Evolutionary conservation across 1,140 invertebrate genomes (phyloP).

Genomic region (Coelopa frigida): DNA sequence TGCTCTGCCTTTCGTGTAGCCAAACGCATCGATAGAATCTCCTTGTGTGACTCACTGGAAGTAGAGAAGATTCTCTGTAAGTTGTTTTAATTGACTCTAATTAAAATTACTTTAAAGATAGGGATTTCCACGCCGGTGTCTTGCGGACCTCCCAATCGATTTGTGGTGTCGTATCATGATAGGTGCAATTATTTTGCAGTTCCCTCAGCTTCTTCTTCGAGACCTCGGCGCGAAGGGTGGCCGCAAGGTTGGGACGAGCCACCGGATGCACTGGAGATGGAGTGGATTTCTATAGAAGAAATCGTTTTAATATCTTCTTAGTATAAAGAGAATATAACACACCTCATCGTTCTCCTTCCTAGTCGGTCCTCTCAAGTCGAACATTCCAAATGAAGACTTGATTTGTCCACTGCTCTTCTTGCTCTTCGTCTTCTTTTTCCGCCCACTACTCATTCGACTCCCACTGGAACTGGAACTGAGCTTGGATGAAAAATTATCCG

Average conservation of each 20-base stretch:
- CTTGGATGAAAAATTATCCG: constrained; percentile 1
- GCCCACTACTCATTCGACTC: no score
- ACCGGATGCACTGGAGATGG: constrained; percentile 37
- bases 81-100: constrained; percentile 27
- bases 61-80: not conserved
- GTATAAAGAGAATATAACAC: not conserved
- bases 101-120: constrained; percentile 32
- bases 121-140: constrained; percentile 40
- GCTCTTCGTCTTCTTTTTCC: constrained; percentile 4
- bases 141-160: constrained; percentile 41
- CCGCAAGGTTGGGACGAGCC: constrained; percentile 39
- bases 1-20: constrained; percentile 43
- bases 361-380: constrained; percentile 3
- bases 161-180: constrained; percentile 25
- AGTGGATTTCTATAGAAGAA: constrained; percentile 12
- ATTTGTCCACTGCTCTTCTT: constrained; percentile 6
- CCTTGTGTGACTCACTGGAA: constrained; percentile 36
- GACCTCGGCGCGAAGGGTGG: constrained; percentile 36
- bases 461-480: no score
- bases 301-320: not conserved
- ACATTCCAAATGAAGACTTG: constrained; percentile 9
- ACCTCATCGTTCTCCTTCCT: constrained; percentile 5
- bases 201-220: constrained; percentile 36
- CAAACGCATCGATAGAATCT: constrained; percentile 31
- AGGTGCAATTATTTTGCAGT: constrained; percentile 37